A percentile compares a stretch with the other conserved stretches of the same genome.
Conservation (phyloP, 2,797 vertebrate genomes). For the Yasuhikotakia modesta region DNA sequence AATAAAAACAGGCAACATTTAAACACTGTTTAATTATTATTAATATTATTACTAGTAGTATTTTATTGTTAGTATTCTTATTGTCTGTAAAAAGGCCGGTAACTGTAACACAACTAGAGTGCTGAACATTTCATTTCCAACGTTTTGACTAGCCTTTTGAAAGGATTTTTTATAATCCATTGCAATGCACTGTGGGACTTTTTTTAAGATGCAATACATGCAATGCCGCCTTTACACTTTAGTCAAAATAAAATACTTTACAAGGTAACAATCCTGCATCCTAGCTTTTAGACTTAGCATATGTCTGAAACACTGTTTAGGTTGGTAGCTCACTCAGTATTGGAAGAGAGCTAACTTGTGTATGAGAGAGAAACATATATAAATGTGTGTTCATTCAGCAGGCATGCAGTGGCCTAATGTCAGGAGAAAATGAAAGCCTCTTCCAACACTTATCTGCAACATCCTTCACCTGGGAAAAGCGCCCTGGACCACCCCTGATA, state of each 20-base stretch:
- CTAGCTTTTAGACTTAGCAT: not conserved
- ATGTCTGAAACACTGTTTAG: not conserved
- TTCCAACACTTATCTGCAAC: slow-evolving; percentile 72
- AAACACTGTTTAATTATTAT: not conserved
- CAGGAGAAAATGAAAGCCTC: slow-evolving; percentile 77
- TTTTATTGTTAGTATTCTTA: no score
- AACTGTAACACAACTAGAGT: no score
- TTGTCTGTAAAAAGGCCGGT: no score
- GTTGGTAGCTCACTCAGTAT: not conserved
- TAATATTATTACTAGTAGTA: not conserved
- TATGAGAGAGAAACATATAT: not conserved
- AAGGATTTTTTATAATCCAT: no score
- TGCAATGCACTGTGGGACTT: not conserved
- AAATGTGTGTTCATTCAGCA: slow-evolving; percentile 15
- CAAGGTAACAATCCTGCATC: not conserved
- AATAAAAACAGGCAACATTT: not conserved
- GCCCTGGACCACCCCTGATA: slow-evolving; percentile 78
- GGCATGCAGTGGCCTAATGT: slow-evolving; percentile 6
- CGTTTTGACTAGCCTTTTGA: no score
- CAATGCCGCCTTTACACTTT: not conserved
- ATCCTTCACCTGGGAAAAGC: slow-evolving; percentile 79
- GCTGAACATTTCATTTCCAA: no score
- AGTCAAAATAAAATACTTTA: not conserved
- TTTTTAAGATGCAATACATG: not conserved
- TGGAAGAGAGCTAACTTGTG: not conserved